Evolutionary conservation across 2,888 invertebrate genomes (phyloP), one percentile per base, ranked within the genome.

Genomic region (Ichneumoninae sp.): DNA sequence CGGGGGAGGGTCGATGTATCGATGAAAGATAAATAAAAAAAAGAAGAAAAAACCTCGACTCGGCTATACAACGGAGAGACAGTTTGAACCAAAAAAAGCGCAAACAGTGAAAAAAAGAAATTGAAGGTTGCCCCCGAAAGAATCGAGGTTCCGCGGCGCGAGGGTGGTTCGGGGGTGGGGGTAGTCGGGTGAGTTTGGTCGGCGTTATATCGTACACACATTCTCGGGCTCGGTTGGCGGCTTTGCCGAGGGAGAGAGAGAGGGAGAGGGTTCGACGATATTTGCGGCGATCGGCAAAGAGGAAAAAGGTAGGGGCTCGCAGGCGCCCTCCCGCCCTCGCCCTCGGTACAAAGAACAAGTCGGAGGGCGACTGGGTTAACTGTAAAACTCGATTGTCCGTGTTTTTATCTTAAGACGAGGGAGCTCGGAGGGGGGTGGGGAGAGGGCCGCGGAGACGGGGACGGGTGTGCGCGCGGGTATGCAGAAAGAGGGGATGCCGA

Each of bases 381-480:
- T 89, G 89, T 88, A 89, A 92, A 93, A 91, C 91, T 91, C 90
- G 91, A 93, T 93, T 91, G 92, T 91, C 90, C 91, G 91, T 92
- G 92, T 92, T 93, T 93, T 93, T 93, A 93, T 92, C 92, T 91
- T 91, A 93, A 93, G 93, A 93, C 92, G 90, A 86, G 86, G 87
- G 80, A 85, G 86, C 87, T 87, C 85, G 88, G 85, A 88, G 33
- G 36, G 47, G 60, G 72, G 82, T 71, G 54, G 52, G 19, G 65
- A 65, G 70, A 52, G 60, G 0, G 68, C 68, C 40, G 40, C 10
- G 68, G 71, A 44, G 57, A 57, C 10, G 68, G 82, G 60, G 77
- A 65, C 65, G 50, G 65, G 47, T 33, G 26, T n/a, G n/a, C 57
- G 66, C 1, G 57, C 57, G 22, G 10, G 10, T 13, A 13, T 13